Evolutionary conservation across 2,113 vertebrate species (phyloP).

Genomic region (Grammomys surdaster): DNA sequence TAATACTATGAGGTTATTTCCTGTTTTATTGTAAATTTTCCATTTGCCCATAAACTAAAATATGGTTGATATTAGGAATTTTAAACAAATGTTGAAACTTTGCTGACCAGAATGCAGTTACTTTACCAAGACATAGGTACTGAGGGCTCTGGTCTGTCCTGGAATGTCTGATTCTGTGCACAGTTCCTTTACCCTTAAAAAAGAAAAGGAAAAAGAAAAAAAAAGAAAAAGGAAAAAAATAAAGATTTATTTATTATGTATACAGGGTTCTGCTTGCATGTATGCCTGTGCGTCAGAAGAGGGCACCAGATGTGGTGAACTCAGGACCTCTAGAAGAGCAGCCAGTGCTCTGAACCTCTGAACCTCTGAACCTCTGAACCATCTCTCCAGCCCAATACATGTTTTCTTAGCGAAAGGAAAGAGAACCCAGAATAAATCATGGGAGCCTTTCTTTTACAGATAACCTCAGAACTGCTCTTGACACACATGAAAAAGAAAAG

Average conservation of each 20-base stretch:
- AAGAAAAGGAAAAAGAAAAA: too few relatives aligned
- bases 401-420: not conserved
- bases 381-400: too few relatives aligned
- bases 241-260: too few relatives aligned
- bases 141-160: not conserved
- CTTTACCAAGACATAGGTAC: too few relatives aligned
- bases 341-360: too few relatives aligned
- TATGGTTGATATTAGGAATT: not conserved
- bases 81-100: too few relatives aligned
- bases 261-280: too few relatives aligned
- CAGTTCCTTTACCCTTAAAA: not conserved
- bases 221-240: not conserved
- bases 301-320: too few relatives aligned
- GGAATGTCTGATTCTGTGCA: conserved; percentile 43
- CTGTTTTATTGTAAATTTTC: conserved; percentile 78
- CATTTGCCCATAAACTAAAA: conserved; percentile 58
- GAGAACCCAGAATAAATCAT: not conserved
- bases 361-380: too few relatives aligned
- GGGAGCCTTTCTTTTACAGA: not conserved
- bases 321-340: too few relatives aligned
- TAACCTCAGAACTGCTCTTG: not conserved
- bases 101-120: too few relatives aligned
- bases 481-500: not conserved
- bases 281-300: too few relatives aligned
- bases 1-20: conserved; percentile 84